phyloP scores from a whole-genome alignment of 2,113 vertebrate genomes.

The Ceyx melanurus region DNA sequence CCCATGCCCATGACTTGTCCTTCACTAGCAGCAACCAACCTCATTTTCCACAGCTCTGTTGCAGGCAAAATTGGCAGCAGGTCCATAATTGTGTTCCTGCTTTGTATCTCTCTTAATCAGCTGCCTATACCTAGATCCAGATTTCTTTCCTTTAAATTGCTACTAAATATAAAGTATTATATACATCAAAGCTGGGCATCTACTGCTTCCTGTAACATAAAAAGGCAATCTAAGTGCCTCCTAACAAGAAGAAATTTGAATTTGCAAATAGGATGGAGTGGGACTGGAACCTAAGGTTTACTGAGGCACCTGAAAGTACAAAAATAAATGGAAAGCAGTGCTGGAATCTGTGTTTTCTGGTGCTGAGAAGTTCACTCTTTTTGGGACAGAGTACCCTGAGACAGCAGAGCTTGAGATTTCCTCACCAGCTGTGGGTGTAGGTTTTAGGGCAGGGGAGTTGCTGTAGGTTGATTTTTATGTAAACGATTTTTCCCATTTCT shows the following conservation, averaged over 20 bases:
- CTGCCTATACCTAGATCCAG: neutral
- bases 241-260: neutral
- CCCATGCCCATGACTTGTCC: neutral
- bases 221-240: neutral
- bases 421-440: fast-evolving
- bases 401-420: neutral
- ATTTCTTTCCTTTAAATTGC: neutral
- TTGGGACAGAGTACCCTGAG: neutral
- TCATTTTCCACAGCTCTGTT: neutral
- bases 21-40: neutral
- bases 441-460: neutral
- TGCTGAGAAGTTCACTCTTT: neutral
- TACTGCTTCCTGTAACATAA: neutral
- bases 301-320: neutral
- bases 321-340: neutral
- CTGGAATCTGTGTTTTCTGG: neutral
- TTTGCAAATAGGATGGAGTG: neutral
- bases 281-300: neutral
- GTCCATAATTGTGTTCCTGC: neutral
- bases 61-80: neutral
- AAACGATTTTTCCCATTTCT: neutral
- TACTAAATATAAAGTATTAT: neutral
- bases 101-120: neutral
- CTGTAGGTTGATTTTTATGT: neutral
- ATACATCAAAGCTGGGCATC: neutral